These are phyloP conservation scores for Gymnarchus niloticus DNA, from an alignment of 2,113 vertebrate genomes.

Conservation along the genomic window DNA sequence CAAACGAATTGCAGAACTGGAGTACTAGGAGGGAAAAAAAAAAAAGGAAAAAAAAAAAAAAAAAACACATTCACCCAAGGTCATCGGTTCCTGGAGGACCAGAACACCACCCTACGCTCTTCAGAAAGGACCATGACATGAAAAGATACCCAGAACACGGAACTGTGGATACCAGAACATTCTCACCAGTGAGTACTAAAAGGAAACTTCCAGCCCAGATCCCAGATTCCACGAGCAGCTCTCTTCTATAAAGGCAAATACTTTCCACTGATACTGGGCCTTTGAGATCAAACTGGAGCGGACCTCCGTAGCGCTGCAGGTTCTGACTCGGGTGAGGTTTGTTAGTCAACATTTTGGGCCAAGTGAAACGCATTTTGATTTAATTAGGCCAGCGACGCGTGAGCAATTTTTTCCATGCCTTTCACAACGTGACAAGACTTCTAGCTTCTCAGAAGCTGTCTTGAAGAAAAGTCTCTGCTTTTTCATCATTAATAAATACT, in stretches of 20 bases:
- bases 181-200: too few species aligned
- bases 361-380: too few species aligned
- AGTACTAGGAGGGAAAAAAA: not conserved
- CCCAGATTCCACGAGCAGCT: not conserved
- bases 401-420: not conserved
- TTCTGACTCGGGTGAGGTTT: not conserved
- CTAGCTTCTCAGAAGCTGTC: not conserved
- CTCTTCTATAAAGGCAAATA: not conserved
- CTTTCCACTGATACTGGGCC: not conserved
- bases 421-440: not conserved
- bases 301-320: not conserved
- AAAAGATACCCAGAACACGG: not conserved
- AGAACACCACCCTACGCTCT: not conserved
- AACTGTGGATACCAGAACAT: too few species aligned
- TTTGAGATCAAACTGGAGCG: not conserved
- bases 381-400: not conserved
- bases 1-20: not conserved
- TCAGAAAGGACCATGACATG: not conserved
- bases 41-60: not conserved
- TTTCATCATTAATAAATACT: not conserved
- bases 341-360: not conserved
- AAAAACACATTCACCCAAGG: not conserved
- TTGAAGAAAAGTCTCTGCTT: not conserved
- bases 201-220: not conserved
- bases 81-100: not conserved